These are phyloP conservation scores for Pristionchus japonicus DNA, from an alignment of 2,888 invertebrate genomes.

Conservation along the genomic window DNA sequence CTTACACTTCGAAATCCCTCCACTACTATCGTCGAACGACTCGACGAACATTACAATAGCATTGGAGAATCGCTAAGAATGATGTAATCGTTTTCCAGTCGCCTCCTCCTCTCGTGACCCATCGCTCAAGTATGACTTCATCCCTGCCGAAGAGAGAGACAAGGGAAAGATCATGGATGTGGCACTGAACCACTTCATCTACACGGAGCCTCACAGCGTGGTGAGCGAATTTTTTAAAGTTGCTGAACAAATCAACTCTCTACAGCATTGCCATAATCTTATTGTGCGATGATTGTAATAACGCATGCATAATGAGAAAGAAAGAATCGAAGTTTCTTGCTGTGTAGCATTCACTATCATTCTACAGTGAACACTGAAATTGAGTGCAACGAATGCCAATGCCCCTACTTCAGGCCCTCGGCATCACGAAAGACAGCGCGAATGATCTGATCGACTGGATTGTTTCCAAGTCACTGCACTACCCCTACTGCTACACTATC, in stretches of 20 bases:
- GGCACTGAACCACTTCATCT: constrained; percentile 6
- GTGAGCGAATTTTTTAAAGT: too few species aligned
- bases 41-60: too few species aligned
- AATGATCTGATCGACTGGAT: not conserved
- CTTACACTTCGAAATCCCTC: too few species aligned
- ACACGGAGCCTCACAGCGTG: constrained; percentile 28
- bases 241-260: too few species aligned
- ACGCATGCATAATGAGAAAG: too few species aligned
- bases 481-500: constrained; percentile 7
- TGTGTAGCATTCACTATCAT: too few species aligned
- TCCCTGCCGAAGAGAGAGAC: not conserved
- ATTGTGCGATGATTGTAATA: not conserved
- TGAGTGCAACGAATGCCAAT: too few species aligned
- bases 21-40: too few species aligned
- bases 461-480: constrained; percentile 31
- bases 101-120: not conserved
- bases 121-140: constrained; percentile 5
- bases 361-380: too few species aligned
- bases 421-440: not conserved
- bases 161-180: not conserved
- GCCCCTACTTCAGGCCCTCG: not conserved
- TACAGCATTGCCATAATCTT: too few species aligned
- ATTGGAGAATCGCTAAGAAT: not conserved
- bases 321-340: too few species aligned
- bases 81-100: not conserved